Conservation (phyloP, 2,113 vertebrate genomes). For the Zosterops japonicus region DNA sequence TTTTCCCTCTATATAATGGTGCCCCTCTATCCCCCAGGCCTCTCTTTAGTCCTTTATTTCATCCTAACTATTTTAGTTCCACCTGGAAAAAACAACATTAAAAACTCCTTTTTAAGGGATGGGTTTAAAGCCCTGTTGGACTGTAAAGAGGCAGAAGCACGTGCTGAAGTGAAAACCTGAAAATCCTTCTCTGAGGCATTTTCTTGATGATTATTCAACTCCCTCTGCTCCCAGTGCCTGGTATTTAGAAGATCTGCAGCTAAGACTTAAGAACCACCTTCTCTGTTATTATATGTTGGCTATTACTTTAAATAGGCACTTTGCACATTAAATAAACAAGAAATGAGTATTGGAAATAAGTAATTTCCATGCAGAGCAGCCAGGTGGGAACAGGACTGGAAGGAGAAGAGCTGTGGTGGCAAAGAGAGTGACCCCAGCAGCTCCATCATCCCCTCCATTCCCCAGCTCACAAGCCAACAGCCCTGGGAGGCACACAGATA, state of each 20-base stretch:
- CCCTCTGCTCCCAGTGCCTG: not conserved
- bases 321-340: not conserved
- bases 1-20: not conserved
- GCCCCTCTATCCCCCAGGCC: not conserved
- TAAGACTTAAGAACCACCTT: not conserved
- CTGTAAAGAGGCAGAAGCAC: not conserved
- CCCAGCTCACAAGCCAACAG: not conserved
- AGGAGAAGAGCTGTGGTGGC: not conserved
- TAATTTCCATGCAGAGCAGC: not conserved
- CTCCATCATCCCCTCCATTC: not conserved
- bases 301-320: not conserved
- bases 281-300: not conserved
- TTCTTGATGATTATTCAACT: not conserved
- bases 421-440: not conserved
- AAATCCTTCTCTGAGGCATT: not conserved
- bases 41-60: not conserved
- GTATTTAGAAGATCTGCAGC: not conserved
- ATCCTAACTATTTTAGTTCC: not conserved
- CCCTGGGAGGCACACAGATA: not conserved
- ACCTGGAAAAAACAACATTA: not conserved
- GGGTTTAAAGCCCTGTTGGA: not conserved
- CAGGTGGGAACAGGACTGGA: not conserved
- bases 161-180: not conserved
- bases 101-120: not conserved
- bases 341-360: not conserved